phyloP scores from a whole-genome alignment of 2,113 vertebrate genomes.

The Pleuronectes platessa region DNA sequence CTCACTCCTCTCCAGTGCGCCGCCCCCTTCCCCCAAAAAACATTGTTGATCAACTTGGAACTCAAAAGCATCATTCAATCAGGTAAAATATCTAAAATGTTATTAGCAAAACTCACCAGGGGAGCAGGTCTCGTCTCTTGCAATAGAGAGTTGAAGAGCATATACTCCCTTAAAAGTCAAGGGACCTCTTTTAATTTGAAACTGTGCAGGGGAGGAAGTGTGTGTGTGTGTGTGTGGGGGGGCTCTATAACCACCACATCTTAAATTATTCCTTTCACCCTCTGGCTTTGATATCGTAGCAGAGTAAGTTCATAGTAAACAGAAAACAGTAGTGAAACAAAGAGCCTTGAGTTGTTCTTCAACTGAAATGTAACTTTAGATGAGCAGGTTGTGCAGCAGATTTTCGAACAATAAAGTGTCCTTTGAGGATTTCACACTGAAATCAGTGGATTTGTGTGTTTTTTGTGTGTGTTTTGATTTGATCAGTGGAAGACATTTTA shows the following conservation, averaged over 20 bases:
- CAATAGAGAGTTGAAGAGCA: conserved; percentile 4
- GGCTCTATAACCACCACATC: conserved; percentile 26
- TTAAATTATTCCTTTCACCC: conserved; percentile 51
- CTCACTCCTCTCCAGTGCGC: conserved; percentile 11
- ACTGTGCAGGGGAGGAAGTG: conserved; percentile 29
- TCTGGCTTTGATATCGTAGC: conserved; percentile 24
- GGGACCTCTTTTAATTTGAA: conserved; percentile 34
- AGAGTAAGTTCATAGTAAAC: conserved; percentile 21
- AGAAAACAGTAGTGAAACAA: conserved; percentile 24
- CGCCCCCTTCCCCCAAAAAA: neutral
- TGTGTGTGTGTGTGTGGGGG: neutral
- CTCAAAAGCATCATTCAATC: conserved; percentile 11
- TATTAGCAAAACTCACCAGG: conserved; percentile 30
- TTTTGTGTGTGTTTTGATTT: neutral
- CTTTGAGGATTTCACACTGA: conserved; percentile 5
- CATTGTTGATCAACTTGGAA: neutral
- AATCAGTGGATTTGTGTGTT: conserved; percentile 3
- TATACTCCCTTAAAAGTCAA: conserved; percentile 8
- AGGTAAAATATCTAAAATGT: conserved; percentile 22
- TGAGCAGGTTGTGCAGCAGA: conserved; percentile 23
- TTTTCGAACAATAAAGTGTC: neutral
- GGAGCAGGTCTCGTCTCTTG: conserved; percentile 18
- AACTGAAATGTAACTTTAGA: conserved; percentile 32
- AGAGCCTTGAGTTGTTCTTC: conserved; percentile 30
- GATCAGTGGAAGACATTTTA: neutral